Conservation (phyloP, 2,888 invertebrate species). For the Myopa tessellatipennis region DNA sequence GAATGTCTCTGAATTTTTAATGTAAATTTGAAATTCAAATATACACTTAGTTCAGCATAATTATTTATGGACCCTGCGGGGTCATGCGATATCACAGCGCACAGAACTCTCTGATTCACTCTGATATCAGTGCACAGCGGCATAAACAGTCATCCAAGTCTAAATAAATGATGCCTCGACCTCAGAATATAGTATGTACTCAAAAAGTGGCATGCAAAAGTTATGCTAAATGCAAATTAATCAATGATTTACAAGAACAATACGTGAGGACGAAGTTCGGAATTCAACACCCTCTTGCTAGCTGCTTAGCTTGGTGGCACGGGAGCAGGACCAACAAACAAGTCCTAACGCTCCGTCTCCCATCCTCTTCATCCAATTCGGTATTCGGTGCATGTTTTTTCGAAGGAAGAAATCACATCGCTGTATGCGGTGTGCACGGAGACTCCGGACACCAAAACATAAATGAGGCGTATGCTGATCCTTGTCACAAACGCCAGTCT, state of each 20-base stretch:
- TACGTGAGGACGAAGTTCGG: slow-evolving; percentile 49
- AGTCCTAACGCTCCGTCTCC: neutral
- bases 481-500: slow-evolving; percentile 55
- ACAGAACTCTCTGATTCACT: neutral
- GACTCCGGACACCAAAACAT: slow-evolving; percentile 50
- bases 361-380: neutral
- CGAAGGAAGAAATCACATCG: neutral
- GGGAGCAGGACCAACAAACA: neutral
- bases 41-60: slow-evolving; percentile 10
- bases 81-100: neutral
- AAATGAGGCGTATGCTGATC: slow-evolving; percentile 64
- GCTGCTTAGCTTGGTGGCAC: slow-evolving; percentile 4
- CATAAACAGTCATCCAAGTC: slow-evolving; percentile 44
- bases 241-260: slow-evolving; percentile 64
- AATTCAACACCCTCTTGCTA: slow-evolving; percentile 58
- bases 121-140: neutral
- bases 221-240: slow-evolving; percentile 55
- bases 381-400: neutral
- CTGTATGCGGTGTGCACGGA: slow-evolving; percentile 19
- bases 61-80: slow-evolving; percentile 19
- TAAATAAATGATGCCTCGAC: neutral
- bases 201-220: slow-evolving; percentile 55
- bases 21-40: slow-evolving; percentile 9
- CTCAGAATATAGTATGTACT: neutral
- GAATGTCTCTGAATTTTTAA: too few relatives aligned